Evolutionary conservation across 2,797 vertebrate species (phyloP).

Genomic region (Poliocrania exsul): DNA sequence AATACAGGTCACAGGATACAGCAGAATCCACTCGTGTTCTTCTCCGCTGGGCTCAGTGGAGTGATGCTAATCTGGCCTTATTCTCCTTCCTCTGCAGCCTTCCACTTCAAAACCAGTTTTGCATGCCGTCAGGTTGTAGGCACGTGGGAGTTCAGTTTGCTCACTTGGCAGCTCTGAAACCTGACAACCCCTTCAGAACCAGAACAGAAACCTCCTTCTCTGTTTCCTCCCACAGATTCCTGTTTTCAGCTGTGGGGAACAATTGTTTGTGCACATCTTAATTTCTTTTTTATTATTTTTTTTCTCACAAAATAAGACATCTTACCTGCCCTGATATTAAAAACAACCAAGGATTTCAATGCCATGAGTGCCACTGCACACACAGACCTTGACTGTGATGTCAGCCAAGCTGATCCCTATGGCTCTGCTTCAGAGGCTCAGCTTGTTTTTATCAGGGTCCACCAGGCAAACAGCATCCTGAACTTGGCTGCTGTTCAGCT

Average conservation of each 20-base stretch:
- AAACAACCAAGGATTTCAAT: not conserved
- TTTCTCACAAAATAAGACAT: not conserved
- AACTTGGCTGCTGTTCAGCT: constrained; percentile 26
- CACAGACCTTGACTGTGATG: not conserved
- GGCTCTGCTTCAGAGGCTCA: constrained; percentile 26
- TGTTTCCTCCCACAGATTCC: not conserved
- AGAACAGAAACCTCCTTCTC: not conserved
- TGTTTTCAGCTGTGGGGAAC: not conserved
- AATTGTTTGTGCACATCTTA: not conserved
- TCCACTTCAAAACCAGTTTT: not conserved
- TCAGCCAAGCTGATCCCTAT: constrained; percentile 23
- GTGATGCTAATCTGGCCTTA: not conserved
- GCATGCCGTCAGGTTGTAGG: not conserved
- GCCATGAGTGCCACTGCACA: not conserved
- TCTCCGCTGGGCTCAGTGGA: not conserved
- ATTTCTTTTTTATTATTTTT: not conserved
- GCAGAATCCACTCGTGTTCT: not conserved
- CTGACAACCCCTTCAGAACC: not conserved
- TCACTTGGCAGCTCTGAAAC: not conserved
- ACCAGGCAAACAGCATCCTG: constrained; percentile 6
- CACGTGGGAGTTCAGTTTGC: not conserved
- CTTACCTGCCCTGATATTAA: not conserved
- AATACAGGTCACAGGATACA: constrained; percentile 45
- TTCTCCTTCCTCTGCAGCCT: not conserved
- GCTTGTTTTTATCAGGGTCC: constrained; percentile 27